phyloP scores from a whole-genome alignment of 1,140 invertebrate genomes.

The Aporrectodea caliginosa region DNA sequence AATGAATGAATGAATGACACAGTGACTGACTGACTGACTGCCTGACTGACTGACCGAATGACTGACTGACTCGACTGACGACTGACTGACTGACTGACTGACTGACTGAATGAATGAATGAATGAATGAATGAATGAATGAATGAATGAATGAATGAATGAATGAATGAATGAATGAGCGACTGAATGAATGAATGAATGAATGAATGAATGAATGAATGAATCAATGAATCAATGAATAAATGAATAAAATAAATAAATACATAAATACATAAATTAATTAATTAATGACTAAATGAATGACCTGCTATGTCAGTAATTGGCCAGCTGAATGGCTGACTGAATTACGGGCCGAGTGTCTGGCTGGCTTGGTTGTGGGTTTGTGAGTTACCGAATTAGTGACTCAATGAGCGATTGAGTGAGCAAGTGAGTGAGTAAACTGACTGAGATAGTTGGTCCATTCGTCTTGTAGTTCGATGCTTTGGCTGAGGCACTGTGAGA shows the following conservation, averaged over 20 bases:
- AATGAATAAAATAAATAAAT: constrained; percentile 35
- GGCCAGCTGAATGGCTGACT: not conserved
- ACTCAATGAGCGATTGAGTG: constrained; percentile 3
- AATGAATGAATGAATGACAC: constrained; percentile 34
- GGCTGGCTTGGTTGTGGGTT: too few relatives aligned
- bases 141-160: constrained; percentile 39
- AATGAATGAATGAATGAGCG: too few relatives aligned
- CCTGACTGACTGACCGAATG: constrained; percentile 38
- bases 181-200: constrained; percentile 37
- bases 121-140: constrained; percentile 41
- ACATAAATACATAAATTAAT: constrained; percentile 29
- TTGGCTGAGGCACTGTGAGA: too few relatives aligned
- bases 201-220: constrained; percentile 38
- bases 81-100: constrained; percentile 40
- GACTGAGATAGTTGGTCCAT: too few relatives aligned
- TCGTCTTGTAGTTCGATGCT: too few relatives aligned
- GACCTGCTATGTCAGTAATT: not conserved
- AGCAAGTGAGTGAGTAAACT: not conserved
- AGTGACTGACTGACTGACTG: constrained; percentile 39
- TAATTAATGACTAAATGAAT: not conserved
- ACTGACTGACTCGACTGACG: constrained; percentile 33
- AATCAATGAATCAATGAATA: constrained; percentile 36
- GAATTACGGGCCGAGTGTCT: not conserved
- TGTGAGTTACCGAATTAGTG: too few relatives aligned
- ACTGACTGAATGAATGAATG: constrained; percentile 38